Evolutionary conservation across 1,140 invertebrate genomes (phyloP).

Genomic region (Nasonia giraulti): DNA sequence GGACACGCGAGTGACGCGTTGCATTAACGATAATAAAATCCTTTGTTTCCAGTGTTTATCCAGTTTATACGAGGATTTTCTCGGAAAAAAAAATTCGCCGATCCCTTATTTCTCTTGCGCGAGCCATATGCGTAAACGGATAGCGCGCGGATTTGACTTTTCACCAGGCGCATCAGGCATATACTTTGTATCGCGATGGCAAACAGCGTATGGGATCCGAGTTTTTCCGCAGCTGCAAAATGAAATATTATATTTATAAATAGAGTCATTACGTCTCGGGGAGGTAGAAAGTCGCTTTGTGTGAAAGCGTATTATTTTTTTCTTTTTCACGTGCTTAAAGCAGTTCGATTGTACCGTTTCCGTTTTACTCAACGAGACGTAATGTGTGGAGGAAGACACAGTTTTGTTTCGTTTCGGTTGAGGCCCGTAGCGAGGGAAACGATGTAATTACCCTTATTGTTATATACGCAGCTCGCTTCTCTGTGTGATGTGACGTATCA

Average conservation of each 20-base stretch:
- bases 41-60: too few species aligned
- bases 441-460: conserved; percentile 9
- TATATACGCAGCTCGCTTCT: neutral
- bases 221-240: conserved; percentile 1
- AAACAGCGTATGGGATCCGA: too few species aligned
- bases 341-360: neutral
- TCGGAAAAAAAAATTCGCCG: too few species aligned
- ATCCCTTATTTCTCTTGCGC: too few species aligned
- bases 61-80: too few species aligned
- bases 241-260: conserved; percentile 3
- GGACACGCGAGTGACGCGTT: too few species aligned
- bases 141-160: too few species aligned
- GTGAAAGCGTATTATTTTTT: conserved; percentile 43
- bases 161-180: too few species aligned
- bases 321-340: conserved; percentile 19
- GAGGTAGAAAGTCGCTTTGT: conserved; percentile 33
- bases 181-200: too few species aligned
- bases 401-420: conserved; percentile 13
- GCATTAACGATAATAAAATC: too few species aligned
- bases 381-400: conserved; percentile 6
- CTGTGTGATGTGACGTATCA: neutral
- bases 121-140: too few species aligned
- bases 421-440: neutral
- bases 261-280: neutral
- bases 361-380: conserved; percentile 29